phyloP scores from a whole-genome alignment of 2,113 vertebrate species.

The Platysternon megacephalum region DNA sequence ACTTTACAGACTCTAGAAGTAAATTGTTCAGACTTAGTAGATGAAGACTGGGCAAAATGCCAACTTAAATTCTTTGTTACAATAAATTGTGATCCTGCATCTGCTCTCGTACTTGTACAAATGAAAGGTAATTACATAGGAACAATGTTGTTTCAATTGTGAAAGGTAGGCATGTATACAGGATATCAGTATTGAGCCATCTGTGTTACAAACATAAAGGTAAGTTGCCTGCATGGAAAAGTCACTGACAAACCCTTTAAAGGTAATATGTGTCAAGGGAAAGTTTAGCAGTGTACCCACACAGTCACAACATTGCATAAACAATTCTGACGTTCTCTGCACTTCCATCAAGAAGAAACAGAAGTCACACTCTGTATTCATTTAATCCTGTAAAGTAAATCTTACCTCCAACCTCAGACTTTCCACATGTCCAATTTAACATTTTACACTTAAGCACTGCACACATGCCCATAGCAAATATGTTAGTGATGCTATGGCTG shows the following conservation, averaged over 20 bases:
- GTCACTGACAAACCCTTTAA: not conserved
- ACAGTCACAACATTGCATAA: accelerated
- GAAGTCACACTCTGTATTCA: not conserved
- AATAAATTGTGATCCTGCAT: not conserved
- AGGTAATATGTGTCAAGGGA: not conserved
- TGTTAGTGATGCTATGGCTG: not conserved
- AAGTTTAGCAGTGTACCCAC: not conserved
- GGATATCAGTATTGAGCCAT: not conserved
- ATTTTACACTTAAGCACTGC: not conserved
- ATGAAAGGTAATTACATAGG: not conserved
- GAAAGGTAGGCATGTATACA: not conserved
- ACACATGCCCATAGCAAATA: accelerated
- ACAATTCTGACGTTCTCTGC: not conserved
- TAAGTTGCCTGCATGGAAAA: not conserved
- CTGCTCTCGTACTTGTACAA: not conserved
- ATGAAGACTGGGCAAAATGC: not conserved
- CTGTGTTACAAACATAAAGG: not conserved
- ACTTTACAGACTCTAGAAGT: not conserved
- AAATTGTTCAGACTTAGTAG: not conserved
- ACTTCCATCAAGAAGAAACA: not conserved
- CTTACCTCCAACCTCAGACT: not conserved
- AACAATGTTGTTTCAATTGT: not conserved
- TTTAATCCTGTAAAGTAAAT: not conserved
- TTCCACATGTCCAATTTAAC: not conserved
- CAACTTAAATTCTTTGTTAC: not conserved